phyloP scores from a whole-genome alignment of 2,113 vertebrate species.

The Salminus brasiliensis region DNA sequence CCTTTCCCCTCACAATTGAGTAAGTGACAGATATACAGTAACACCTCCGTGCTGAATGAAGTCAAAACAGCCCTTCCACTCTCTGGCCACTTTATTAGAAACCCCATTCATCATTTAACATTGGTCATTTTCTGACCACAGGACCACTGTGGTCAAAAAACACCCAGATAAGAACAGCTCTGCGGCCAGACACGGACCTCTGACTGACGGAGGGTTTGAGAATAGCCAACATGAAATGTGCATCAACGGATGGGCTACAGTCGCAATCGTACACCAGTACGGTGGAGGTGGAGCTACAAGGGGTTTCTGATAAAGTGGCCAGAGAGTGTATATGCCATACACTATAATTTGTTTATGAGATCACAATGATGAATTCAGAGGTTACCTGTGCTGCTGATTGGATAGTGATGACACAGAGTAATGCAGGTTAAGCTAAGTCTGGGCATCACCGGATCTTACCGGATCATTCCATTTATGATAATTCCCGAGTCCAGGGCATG shows the following conservation, averaged over 20 bases:
- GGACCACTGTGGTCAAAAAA: too few species aligned
- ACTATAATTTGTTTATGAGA: neutral
- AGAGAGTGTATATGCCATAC: neutral
- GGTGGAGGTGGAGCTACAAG: neutral
- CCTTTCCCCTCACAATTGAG: neutral
- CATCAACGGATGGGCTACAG: too few species aligned
- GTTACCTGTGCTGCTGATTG: neutral
- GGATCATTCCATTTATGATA: neutral
- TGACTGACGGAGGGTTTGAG: too few species aligned
- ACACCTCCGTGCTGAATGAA: too few species aligned
- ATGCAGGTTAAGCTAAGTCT: constrained; percentile 2
- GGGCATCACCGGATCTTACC: constrained; percentile 2
- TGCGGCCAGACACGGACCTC: too few species aligned
- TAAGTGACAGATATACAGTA: neutral
- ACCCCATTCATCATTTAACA: too few species aligned
- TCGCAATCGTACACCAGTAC: neutral
- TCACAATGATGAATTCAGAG: neutral
- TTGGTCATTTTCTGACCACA: too few species aligned
- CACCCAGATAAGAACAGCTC: too few species aligned
- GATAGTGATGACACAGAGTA: neutral
- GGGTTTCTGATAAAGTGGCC: neutral
- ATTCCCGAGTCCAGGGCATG: neutral
- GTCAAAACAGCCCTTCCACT: too few species aligned
- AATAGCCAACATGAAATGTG: too few species aligned
- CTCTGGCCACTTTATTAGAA: too few species aligned